Evolutionary conservation across 2,888 invertebrate species (phyloP).

Genomic region (Yponomeuta sedellus): DNA sequence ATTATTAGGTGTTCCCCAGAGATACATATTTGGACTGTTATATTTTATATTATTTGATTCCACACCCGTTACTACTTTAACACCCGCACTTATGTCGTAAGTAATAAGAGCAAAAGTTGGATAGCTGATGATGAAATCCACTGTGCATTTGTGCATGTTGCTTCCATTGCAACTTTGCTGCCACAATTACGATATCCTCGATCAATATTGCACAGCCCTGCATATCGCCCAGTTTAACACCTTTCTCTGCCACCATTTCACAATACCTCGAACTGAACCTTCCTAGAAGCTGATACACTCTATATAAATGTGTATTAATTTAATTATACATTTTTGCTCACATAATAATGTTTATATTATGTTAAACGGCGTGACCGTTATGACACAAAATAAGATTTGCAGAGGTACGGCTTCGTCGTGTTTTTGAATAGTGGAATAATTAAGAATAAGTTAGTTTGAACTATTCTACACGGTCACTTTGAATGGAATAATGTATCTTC

Average conservation of each 20-base stretch:
- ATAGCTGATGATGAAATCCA: too few relatives aligned
- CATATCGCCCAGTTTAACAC: constrained; percentile 1
- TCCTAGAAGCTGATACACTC: constrained; percentile 7
- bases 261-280: constrained; percentile 1
- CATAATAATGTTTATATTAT: constrained; percentile 34
- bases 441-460: too few relatives aligned
- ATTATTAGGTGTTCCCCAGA: neutral
- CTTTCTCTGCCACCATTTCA: constrained; percentile 10
- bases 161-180: neutral
- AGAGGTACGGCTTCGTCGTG: neutral
- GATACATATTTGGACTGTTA: neutral
- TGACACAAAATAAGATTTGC: constrained; percentile 6
- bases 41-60: neutral
- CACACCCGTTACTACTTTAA: too few relatives aligned
- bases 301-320: constrained; percentile 8
- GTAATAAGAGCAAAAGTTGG: too few relatives aligned
- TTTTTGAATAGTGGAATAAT: neutral
- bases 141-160: neutral
- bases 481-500: too few relatives aligned
- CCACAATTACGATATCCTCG: neutral
- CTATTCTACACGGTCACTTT: too few relatives aligned
- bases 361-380: constrained; percentile 48
- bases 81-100: too few relatives aligned
- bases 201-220: constrained; percentile 2
- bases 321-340: constrained; percentile 12